Base-by-base conservation (phyloP, 2,888 invertebrate genomes). In the Agelastica alni region DNA sequence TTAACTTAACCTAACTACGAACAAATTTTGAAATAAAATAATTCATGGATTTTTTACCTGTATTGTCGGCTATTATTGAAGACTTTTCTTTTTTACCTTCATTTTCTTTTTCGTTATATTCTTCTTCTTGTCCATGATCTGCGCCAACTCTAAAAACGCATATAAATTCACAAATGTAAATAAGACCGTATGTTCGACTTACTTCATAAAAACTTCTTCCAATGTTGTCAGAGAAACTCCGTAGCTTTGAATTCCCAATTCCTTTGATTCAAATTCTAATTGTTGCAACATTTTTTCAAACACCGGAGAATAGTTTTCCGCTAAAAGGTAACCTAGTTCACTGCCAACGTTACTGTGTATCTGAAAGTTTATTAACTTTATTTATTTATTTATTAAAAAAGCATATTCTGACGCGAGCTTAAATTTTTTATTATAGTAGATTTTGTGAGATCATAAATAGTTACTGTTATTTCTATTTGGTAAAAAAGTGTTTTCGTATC, bases 151-250 rank as follows among this genome's bases (percentile, higher is more conserved):
- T 70, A 41, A 46, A 46, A 44, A 12, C 2, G 1, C 10, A 20
- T 22, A 12, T 13, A n/a, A n/a, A n/a, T n/a, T n/a, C n/a, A n/a
- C n/a, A n/a, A n/a, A n/a, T n/a, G n/a, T n/a, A n/a, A n/a, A n/a
- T n/a, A n/a, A n/a, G n/a, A n/a, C n/a, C n/a, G n/a, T n/a, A n/a
- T n/a, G n/a, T n/a, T 10, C 4, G 13, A 69, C 81, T 79, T 78
- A 86, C 85, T 85, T 86, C 82, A 92, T 85, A 70, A 92, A 92
- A 0, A 94, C 93, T 76, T 94, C 93, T 77, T 94, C 93, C 77
- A 94, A 80, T 0, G 93, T 91, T 1, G 93, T 92, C 9, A 92
- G 85, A 4, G 89, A 85, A 14, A 92, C 84, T 2, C 94, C 94
- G 72, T 89, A 94, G 69, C 91, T 89, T 56, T 83, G 83, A 44